Conservation (phyloP, 2,888 invertebrate genomes). For the Ectobius pallidus region DNA sequence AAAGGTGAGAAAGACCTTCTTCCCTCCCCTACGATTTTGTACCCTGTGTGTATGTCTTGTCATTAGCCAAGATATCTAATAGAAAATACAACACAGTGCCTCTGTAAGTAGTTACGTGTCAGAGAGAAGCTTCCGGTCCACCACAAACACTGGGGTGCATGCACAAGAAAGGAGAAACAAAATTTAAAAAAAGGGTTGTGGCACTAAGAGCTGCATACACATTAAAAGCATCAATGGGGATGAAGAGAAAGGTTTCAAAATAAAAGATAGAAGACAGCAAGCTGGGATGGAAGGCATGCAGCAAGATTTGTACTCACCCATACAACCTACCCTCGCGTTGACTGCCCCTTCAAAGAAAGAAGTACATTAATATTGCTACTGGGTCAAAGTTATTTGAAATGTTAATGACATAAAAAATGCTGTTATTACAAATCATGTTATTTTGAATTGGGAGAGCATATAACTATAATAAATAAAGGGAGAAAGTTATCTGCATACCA, state of each 20-base stretch:
- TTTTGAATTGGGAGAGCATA: no score
- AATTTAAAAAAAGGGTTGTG: neutral
- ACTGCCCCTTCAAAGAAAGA: conserved; percentile 69
- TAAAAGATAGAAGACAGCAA: conserved; percentile 13
- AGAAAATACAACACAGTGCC: no score
- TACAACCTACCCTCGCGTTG: conserved; percentile 90
- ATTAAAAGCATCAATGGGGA: conserved; percentile 14
- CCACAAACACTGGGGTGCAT: conserved; percentile 34
- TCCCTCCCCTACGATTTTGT: no score
- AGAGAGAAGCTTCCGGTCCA: conserved; percentile 29
- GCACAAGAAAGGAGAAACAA: conserved; percentile 21
- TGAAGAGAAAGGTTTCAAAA: neutral
- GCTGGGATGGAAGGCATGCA: conserved; percentile 15
- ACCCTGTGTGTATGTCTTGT: no score
- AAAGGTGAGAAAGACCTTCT: no score
- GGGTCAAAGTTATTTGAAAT: no score
- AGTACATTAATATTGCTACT: conserved; percentile 14
- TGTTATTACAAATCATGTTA: no score
- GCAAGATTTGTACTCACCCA: conserved; percentile 65
- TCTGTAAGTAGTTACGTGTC: no score
- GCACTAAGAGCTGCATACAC: conserved; percentile 18
- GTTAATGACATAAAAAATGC: no score
- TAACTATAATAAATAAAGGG: no score
- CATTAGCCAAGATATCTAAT: no score
- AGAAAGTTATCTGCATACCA: neutral